Evolutionary conservation across 2,113 vertebrate genomes (phyloP), one percentile per base, ranked within the genome.

Genomic region (Calyptomena viridis): DNA sequence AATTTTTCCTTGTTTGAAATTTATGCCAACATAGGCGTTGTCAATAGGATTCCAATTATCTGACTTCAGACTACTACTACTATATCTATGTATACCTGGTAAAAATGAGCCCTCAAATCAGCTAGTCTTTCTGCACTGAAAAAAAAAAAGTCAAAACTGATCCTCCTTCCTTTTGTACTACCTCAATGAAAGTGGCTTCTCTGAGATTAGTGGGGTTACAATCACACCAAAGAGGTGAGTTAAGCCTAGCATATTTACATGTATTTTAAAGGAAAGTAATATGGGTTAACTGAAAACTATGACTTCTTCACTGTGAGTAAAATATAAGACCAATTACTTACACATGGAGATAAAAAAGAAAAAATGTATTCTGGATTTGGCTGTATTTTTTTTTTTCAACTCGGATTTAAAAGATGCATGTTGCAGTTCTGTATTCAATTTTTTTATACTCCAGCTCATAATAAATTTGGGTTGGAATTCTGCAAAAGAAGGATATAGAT

Each of bases 211-310:
- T 88, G 52, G 47, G 92, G 63, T 96, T 88, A 37, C 83, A 86
- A 27, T 88, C 63, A 50, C 47, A 47, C 69, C 42, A 82, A 94
- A 86, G 76, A 94, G 91, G 89, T 96, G 92, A 97, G 94, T 86
- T 94, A 77, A 94, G 76, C 55, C 55, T 84, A 39, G 66, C 39
- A 19, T 55, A 8, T 94, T 86, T 86, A 22, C 21, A 4, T 67
- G 17, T 30, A 46, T 88, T 56, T 86, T 47, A n/a, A 84, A 88
- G 27, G 9, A 40, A 79, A 76, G 20, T 66, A 58, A 30, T 83
- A 44, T 13, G 33, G 42, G 33, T 53, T 80, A 50, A 73, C 23
- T 75, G 56, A 46, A 82, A 83, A 55, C 33, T 11, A 24, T 31
- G 66, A 55, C 55, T 80, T 23, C 42, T 90, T 87, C 3, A 2